phyloP scores from a whole-genome alignment of 2,113 vertebrate species.

The Forbesichthys papilliferus region DNA sequence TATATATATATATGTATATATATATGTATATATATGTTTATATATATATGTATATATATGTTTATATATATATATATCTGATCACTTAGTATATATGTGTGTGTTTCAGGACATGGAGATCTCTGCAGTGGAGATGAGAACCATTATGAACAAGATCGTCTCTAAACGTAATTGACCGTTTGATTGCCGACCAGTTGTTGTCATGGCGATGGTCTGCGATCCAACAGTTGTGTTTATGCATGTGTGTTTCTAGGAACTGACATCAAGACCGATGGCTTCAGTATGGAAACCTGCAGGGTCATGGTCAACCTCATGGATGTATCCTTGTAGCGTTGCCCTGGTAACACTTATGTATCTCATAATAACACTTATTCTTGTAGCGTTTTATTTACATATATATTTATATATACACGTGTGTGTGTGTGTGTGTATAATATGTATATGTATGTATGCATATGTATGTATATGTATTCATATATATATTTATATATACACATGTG shows the following conservation, averaged over 20 bases:
- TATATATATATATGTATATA: too few species aligned
- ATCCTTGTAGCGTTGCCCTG: slow-evolving; percentile 77
- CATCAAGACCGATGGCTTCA: slow-evolving; percentile 87
- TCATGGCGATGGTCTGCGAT: background rate
- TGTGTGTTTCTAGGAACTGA: slow-evolving; percentile 77
- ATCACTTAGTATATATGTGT: background rate
- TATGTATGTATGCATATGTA: background rate
- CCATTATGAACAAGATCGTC: slow-evolving; percentile 81
- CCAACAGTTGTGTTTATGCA: background rate
- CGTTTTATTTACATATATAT: too few species aligned
- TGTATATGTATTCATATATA: too few species aligned
- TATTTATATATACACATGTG: too few species aligned
- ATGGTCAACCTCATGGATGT: slow-evolving; percentile 91
- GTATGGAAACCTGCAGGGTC: slow-evolving; percentile 82
- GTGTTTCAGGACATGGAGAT: slow-evolving; percentile 83
- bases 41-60: too few species aligned
- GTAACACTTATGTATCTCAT: background rate
- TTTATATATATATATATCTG: too few species aligned
- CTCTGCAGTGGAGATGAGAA: slow-evolving; percentile 75
- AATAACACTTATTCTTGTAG: too few species aligned
- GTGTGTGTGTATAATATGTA: background rate
- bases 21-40: too few species aligned
- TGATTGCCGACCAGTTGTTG: background rate
- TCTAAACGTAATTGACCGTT: slow-evolving; percentile 75
- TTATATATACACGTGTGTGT: too few species aligned